Evolutionary conservation across 2,113 vertebrate genomes (phyloP), one percentile per base, ranked within the genome.

Genomic region (Ginglymostoma cirratum): DNA sequence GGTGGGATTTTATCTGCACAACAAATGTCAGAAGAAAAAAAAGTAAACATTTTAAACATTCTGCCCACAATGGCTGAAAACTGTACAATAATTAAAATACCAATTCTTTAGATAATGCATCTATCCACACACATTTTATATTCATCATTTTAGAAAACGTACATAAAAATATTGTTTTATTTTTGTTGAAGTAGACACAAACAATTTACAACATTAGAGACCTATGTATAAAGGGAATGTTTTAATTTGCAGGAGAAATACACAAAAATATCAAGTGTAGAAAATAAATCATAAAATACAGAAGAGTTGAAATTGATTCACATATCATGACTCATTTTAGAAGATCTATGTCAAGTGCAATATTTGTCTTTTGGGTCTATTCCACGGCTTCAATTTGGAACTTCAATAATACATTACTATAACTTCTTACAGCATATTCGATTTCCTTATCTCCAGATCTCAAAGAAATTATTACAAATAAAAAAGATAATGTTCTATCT

Each of bases 191-290:
- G 69, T 93, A 34, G 67, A 95, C 94, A 52, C 69, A 72, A 95
- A 95, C 94, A 95, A 95, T 95, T 95, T 95, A 95, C 94, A 95
- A 95, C 94, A 95, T 70, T 95, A 95, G 94, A 76, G 94, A 70
- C 69, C 87, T 61, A 90, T 90, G 87, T 90, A 95, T 95, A 95
- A 95, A 95, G 94, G 94, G 94, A 95, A 95, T 95, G 67, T 95
- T 95, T 72, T 72, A 95, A 72, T 95, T 72, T 70, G 94, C 94
- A 72, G 94, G 69, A 94, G 92, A 72, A 94, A 72, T 15, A 52
- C 94, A 95, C 69, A 95, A 95, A 94, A 24, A 95, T 48, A 72
- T 95, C 66, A 67, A 67, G 69, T 95, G 42, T 95, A 95, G 70
- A 83, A 95, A 95, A 95, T 95, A 52, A 95, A 94, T 70, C 42